Percentiles rank a stretch among this genome's conserved stretches.
phyloP scores from a whole-genome alignment of 2,113 vertebrate species.

The Ahaetulla prasina region DNA sequence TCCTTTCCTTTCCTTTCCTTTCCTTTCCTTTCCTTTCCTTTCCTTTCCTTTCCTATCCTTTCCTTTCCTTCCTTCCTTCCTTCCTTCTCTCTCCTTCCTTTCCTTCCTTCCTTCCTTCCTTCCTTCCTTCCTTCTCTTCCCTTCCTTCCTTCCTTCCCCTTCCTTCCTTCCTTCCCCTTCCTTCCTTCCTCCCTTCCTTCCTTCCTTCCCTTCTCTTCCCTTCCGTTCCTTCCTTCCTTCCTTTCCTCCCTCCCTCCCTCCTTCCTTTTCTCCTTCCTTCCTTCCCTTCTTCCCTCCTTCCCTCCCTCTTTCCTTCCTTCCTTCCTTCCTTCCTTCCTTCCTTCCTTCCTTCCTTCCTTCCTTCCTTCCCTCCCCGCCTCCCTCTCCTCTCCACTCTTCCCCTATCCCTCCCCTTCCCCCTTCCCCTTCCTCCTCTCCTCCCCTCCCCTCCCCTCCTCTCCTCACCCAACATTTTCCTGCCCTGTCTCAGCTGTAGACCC shows the following conservation, averaged over 20 bases:
- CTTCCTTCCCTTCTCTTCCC: rapidly evolving
- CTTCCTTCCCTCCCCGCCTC: rapidly evolving
- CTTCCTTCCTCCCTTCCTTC: too few relatives aligned
- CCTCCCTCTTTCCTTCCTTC: rapidly evolving
- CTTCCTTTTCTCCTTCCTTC: too few relatives aligned
- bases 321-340: too few relatives aligned
- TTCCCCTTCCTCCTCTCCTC: neutral
- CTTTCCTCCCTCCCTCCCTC: rapidly evolving
- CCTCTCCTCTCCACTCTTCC: too few relatives aligned
- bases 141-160: rapidly evolving
- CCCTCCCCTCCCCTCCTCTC: neutral
- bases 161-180: too few relatives aligned
- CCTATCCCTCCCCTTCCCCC: too few relatives aligned
- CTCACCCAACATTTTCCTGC: neutral
- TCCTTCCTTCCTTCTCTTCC: rapidly evolving
- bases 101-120: neutral
- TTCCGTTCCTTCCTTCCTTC: rapidly evolving
- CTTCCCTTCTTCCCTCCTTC: rapidly evolving
- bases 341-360: too few relatives aligned
- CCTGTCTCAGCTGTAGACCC: slow-evolving; percentile 11
- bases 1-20: too few relatives aligned
- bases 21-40: too few relatives aligned
- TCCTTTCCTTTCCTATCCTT: too few relatives aligned
- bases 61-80: too few relatives aligned
- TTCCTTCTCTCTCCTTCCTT: too few relatives aligned